Percentiles rank a stretch among this genome's conserved stretches.
Evolutionary conservation across 2,888 invertebrate species (phyloP).

Genomic region (Drosophila ustulata): DNA sequence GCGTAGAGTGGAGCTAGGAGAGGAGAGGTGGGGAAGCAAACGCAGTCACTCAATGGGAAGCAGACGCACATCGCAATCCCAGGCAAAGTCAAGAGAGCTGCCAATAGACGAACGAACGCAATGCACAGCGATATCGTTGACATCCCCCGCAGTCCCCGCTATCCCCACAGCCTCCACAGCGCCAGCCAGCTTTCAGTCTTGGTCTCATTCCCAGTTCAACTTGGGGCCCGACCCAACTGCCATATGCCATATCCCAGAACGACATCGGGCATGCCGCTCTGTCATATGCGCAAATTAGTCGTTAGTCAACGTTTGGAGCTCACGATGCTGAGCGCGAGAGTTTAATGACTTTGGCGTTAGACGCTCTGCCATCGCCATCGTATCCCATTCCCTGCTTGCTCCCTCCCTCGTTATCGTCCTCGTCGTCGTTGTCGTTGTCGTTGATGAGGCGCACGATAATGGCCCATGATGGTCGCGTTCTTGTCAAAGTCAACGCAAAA

Average conservation of each 20-base stretch:
- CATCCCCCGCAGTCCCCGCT: constrained; percentile 24
- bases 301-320: constrained; percentile 69
- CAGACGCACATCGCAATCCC: constrained; percentile 70
- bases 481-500: constrained; percentile 74
- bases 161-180: not conserved
- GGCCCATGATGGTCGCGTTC: constrained; percentile 75
- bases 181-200: constrained; percentile 3
- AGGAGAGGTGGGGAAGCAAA: not conserved
- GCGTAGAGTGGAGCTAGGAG: too few relatives aligned
- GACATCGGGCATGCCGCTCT: constrained; percentile 69
- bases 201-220: constrained; percentile 32
- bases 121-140: constrained; percentile 52
- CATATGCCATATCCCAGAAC: constrained; percentile 53
- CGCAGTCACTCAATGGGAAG: constrained; percentile 62
- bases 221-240: constrained; percentile 13
- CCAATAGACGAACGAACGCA: constrained; percentile 52
- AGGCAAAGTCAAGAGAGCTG: constrained; percentile 54
- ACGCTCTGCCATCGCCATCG: constrained; percentile 25
- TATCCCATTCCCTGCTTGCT: not conserved
- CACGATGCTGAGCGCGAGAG: constrained; percentile 63
- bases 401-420: constrained; percentile 25
- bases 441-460: constrained; percentile 71
- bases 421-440: constrained; percentile 41
- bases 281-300: constrained; percentile 80
- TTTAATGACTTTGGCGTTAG: constrained; percentile 79